Evolutionary conservation across 2,113 vertebrate genomes (phyloP), one percentile per base, ranked within the genome.

Genomic region (Myxocyprinus asiaticus): DNA sequence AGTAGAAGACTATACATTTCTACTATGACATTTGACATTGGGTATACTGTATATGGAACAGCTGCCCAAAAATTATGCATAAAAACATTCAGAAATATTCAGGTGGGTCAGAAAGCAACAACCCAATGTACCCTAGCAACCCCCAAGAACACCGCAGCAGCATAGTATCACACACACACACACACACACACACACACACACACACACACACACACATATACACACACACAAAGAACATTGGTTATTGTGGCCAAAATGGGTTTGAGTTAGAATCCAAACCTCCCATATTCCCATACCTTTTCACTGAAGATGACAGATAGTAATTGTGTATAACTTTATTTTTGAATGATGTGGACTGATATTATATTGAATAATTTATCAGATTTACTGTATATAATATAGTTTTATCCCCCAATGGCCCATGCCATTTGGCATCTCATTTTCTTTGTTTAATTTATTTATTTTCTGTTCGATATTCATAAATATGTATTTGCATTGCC

Each of bases 401-500:
- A 3, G 11, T 75, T 58, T 74, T 15, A 62, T 74, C 62, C 22
- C 22, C 22, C 22, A 33, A 33, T 33, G 22, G 22, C 22, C 22
- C 22, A 33, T 33, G 1, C 3, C 22, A 33, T 33, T 33, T 3
- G 22, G 3, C 22, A 1, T 33, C 22, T 33, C 22, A 33, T 63
- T 63, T 15, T 74, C 44, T 14, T 10, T 2, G 15, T 50, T 65
- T 64, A 9, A 69, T 61, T 78, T 53, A 53, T 55, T 45, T 74
- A 56, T 67, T 58, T 69, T 76, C 61, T 33, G 53, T 45, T 75
- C 50, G 6, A 69, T 64, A 44, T 64, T 80, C 83, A 73, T 85
- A 76, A 84, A 84, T 83, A 83, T 87, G 83, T 42, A 87, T 85
- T 65, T 53, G 15, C 63, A 73, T 47, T 69, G 62, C 62, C 67